These are phyloP conservation scores for Pterois miles DNA, from an alignment of 2,797 vertebrate genomes.

Conservation along the genomic window DNA sequence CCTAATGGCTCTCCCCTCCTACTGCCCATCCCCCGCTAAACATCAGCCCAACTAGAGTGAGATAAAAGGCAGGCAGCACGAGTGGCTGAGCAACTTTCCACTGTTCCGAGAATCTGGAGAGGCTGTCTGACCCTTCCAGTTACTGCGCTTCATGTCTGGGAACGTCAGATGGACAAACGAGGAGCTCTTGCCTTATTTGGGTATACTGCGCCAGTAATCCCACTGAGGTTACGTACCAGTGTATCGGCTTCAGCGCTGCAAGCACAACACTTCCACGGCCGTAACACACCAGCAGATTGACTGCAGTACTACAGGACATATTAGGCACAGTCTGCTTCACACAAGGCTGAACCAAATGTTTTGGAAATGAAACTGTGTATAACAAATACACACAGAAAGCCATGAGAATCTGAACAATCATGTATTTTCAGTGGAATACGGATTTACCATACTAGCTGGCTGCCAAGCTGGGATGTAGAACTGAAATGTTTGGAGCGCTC, in stretches of 20 bases:
- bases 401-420: slow-evolving; percentile 22
- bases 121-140: slow-evolving; percentile 73
- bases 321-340: slow-evolving; percentile 60
- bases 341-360: slow-evolving; percentile 49
- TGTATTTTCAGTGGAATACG: slow-evolving; percentile 11
- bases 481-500: slow-evolving; percentile 16
- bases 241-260: slow-evolving; percentile 62
- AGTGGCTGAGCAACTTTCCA: slow-evolving; percentile 75
- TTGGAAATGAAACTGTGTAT: slow-evolving; percentile 46
- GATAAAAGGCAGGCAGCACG: slow-evolving; percentile 79
- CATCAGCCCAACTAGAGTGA: slow-evolving; percentile 76
- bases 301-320: slow-evolving; percentile 50
- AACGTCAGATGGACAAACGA: slow-evolving; percentile 59
- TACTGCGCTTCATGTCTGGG: slow-evolving; percentile 60
- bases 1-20: slow-evolving; percentile 74
- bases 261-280: slow-evolving; percentile 64
- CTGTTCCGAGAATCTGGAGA: slow-evolving; percentile 72
- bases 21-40: slow-evolving; percentile 60
- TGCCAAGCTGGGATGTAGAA: slow-evolving; percentile 19
- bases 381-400: slow-evolving; percentile 28
- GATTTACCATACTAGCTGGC: slow-evolving; percentile 12
- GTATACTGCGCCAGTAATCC: slow-evolving; percentile 67
- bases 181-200: slow-evolving; percentile 79
- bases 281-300: slow-evolving; percentile 57
- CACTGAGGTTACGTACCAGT: slow-evolving; percentile 69